Evolutionary conservation across 2,797 vertebrate species (phyloP).

Genomic region (Cephalopachus bancanus): DNA sequence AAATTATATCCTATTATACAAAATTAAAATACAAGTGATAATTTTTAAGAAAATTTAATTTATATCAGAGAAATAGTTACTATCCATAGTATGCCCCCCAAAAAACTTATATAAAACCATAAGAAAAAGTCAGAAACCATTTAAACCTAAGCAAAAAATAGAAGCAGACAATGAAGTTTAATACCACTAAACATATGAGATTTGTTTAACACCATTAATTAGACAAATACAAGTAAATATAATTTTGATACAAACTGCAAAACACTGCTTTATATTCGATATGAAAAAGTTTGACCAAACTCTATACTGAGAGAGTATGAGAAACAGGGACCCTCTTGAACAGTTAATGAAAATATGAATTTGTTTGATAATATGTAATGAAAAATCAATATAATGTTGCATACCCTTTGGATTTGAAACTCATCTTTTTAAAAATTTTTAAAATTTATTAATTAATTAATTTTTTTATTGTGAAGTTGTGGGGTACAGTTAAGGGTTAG

Average conservation of each 20-base stretch:
- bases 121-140: neutral
- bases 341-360: neutral
- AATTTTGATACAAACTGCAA: neutral
- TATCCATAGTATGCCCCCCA: neutral
- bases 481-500: too few relatives aligned
- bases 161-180: slow-evolving; percentile 1
- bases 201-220: neutral
- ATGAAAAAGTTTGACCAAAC: neutral
- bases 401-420: neutral
- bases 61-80: neutral
- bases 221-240: neutral
- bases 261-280: too few relatives aligned
- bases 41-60: neutral
- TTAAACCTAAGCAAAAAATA: neutral
- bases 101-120: neutral
- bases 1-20: neutral
- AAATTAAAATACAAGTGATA: neutral
- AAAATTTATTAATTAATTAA: too few relatives aligned
- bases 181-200: neutral
- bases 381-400: neutral
- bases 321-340: neutral
- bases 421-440: neutral
- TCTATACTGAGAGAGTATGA: neutral
- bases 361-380: neutral
- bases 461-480: too few relatives aligned